A percentile compares a stretch with the other conserved stretches of the same genome.
These are phyloP conservation scores for Pseudomugil gertrudae DNA, from an alignment of 2,797 vertebrate species.

Conservation along the genomic window DNA sequence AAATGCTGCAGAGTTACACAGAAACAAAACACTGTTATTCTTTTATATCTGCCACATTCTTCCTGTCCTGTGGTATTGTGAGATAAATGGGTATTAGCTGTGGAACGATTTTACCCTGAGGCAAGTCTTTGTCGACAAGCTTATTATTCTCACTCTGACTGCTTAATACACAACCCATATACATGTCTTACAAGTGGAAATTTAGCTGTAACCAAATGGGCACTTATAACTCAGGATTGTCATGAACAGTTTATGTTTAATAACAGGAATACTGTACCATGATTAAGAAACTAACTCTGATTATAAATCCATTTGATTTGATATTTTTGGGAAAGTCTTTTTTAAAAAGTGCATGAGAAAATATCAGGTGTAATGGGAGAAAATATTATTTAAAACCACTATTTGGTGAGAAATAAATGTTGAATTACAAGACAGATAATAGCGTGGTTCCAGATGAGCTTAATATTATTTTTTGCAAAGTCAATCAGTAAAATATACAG, in stretches of 20 bases:
- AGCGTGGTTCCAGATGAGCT: too few species aligned
- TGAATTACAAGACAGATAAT: too few species aligned
- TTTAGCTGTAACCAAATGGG: slow-evolving; percentile 3
- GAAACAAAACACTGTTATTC: not conserved
- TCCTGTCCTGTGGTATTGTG: slow-evolving; percentile 12
- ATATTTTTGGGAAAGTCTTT: too few species aligned
- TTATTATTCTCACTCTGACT: slow-evolving; percentile 5
- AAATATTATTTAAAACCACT: too few species aligned
- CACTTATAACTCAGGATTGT: slow-evolving; percentile 5
- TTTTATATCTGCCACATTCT: slow-evolving; percentile 5
- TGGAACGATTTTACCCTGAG: slow-evolving; percentile 27
- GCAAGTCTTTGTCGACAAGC: slow-evolving; percentile 23
- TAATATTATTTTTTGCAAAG: too few species aligned
- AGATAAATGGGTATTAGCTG: slow-evolving; percentile 20
- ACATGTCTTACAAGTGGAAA: not conserved
- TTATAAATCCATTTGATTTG: too few species aligned
- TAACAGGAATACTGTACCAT: not conserved
- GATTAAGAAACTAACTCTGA: too few species aligned
- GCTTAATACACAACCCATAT: slow-evolving; percentile 9
- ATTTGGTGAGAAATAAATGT: too few species aligned
- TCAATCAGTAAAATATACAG: too few species aligned
- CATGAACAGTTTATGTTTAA: slow-evolving; percentile 11
- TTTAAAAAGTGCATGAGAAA: too few species aligned
- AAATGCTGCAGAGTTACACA: not conserved
- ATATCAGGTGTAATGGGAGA: too few species aligned